Evolutionary conservation across 2,888 invertebrate genomes (phyloP).

Genomic region (Sarcophaga variegata): DNA sequence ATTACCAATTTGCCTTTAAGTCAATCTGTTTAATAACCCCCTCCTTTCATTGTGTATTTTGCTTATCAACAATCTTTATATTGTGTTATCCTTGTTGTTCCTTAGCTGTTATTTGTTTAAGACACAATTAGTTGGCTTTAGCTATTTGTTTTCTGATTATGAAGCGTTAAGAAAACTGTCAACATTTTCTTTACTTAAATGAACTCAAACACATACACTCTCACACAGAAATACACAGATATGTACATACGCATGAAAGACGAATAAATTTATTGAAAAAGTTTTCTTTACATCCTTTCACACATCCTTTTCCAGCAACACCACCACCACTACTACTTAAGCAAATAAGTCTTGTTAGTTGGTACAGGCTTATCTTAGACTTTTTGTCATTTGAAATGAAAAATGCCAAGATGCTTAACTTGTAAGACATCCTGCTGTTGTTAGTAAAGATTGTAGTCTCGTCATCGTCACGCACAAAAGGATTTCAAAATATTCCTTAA

Average conservation of each 20-base stretch:
- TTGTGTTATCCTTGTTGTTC: conserved; percentile 66
- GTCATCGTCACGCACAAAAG: conserved; percentile 79
- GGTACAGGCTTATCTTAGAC: conserved; percentile 63
- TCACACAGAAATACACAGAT: background rate
- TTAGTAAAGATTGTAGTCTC: conserved; percentile 52
- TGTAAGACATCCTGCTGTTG: conserved; percentile 69
- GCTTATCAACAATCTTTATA: conserved; percentile 54
- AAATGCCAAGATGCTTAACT: conserved; percentile 69
- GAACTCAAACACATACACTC: conserved; percentile 71
- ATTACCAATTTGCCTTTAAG: conserved; percentile 51
- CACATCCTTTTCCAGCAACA: conserved; percentile 61
- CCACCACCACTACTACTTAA: conserved; percentile 57
- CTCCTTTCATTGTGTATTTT: background rate
- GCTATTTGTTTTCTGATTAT: conserved; percentile 81
- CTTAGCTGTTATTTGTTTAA: conserved; percentile 62
- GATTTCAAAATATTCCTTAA: conserved; percentile 76
- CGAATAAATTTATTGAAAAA: conserved; percentile 78
- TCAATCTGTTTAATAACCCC: conserved; percentile 42
- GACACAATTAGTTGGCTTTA: conserved; percentile 69
- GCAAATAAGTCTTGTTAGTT: conserved; percentile 63
- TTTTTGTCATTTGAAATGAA: conserved; percentile 66
- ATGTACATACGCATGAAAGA: background rate
- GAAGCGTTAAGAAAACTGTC: conserved; percentile 81
- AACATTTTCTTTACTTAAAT: conserved; percentile 72
- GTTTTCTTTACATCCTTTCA: conserved; percentile 72